Base-by-base conservation (phyloP, 2,888 invertebrate genomes). In the Harmothoe impar region DNA sequence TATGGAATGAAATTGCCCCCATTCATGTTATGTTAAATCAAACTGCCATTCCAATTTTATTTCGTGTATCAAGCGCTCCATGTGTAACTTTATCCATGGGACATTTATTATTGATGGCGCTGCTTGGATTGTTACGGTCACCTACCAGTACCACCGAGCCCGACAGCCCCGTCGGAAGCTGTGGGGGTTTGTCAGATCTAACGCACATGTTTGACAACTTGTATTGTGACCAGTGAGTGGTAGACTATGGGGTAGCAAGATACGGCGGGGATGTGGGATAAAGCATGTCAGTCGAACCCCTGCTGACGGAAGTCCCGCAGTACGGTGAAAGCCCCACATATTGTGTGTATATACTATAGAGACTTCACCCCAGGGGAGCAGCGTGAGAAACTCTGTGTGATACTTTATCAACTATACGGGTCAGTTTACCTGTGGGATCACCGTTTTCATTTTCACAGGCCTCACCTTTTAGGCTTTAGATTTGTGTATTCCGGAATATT, bases 301-400 rank as follows among this genome's bases (percentile, higher is more conserved):
- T 62, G 62, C 62, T 62, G 62, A 62, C 20, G 7, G 15, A 62
- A 62, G 20, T 5, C n/a, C 62, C 62, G 15, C 62, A n/a, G 20
- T 15, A 43, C 43, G 15, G 62, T 62, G 43, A 43, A 43, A 43
- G 62, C 62, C 62, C 62, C 62, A 43, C 43, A 43, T 43, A 62
- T n/a, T 62, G 12, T 62, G 62, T 62, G 15, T 62, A n/a, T 62
- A 12, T 20, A 62, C 62, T 43, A 43, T 43, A 43, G 5, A 43
- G 3, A 10, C 43, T 10, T 3, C 43, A 43, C 43, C 43, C 20
- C n/a, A 20, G 62, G 62, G 62, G 20, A n/a, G 62, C n/a, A 62
- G 62, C 62, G 62, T 62, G 62, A 62, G 62, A 62, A 62, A 20
- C n/a, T 20, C 20, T n/a, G 62, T 62, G 62, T n/a, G 62, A 62